Conservation (phyloP, 2,888 invertebrate genomes). For the Oeneis ivallda region DNA sequence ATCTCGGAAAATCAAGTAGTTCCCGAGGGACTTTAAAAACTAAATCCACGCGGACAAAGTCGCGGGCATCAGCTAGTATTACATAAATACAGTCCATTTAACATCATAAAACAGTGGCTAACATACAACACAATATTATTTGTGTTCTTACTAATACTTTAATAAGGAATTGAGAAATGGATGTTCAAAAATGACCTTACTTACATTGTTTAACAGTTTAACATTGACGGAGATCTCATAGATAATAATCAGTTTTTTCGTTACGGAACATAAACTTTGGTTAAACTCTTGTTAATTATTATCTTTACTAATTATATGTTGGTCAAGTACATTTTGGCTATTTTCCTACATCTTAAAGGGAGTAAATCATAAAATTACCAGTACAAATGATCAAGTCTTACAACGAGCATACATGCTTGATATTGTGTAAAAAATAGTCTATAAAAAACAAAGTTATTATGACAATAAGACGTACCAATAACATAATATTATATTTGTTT, state of each 20-base stretch:
- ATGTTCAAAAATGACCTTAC: conserved; percentile 27
- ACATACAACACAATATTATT: not conserved
- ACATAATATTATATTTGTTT: too few species aligned
- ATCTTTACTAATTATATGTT: conserved; percentile 39
- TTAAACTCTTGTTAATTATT: conserved; percentile 36
- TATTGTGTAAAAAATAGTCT: not conserved
- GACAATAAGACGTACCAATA: too few species aligned
- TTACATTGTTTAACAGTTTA: conserved; percentile 26
- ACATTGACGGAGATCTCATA: conserved; percentile 21
- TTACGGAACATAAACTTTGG: conserved; percentile 40
- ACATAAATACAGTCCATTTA: not conserved
- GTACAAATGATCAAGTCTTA: not conserved
- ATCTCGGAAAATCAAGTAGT: too few species aligned
- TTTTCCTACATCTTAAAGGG: conserved; percentile 23
- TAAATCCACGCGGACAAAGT: too few species aligned
- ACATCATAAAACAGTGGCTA: not conserved
- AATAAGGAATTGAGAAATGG: conserved; percentile 22
- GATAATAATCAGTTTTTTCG: conserved; percentile 31
- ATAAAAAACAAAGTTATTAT: too few species aligned
- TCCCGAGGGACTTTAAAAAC: too few species aligned
- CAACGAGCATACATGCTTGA: not conserved
- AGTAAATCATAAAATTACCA: not conserved
- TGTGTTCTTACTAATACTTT: not conserved
- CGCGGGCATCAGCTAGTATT: too few species aligned
- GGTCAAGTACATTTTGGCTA: conserved; percentile 35